Evolutionary conservation across 2,888 invertebrate species (phyloP).

Genomic region (Parochlus steinenii): DNA sequence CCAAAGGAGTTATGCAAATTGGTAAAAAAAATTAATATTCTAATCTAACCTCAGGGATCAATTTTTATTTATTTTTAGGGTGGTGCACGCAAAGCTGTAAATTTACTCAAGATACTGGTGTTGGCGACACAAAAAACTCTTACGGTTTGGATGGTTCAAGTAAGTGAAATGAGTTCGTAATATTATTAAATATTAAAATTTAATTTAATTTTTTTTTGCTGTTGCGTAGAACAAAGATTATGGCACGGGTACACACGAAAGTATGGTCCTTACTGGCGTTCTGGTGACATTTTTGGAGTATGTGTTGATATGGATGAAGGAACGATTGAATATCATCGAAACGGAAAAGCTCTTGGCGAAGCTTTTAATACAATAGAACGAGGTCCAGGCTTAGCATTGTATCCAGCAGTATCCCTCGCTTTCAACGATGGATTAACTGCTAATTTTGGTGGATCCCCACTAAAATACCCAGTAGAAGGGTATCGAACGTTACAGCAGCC

Average conservation of each 20-base stretch:
- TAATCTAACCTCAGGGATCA: too few relatives aligned
- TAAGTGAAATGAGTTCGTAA: not conserved
- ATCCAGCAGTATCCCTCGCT: slow-evolving; percentile 64
- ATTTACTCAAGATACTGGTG: slow-evolving; percentile 62
- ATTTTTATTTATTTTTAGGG: too few relatives aligned
- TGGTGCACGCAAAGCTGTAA: slow-evolving; percentile 61
- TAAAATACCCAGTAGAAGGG: slow-evolving; percentile 47
- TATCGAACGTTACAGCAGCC: slow-evolving; percentile 48
- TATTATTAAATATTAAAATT: not conserved
- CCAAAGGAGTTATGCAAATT: slow-evolving; percentile 76
- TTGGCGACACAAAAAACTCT: slow-evolving; percentile 60
- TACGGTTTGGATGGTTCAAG: slow-evolving; percentile 54
- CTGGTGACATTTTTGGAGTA: slow-evolving; percentile 67
- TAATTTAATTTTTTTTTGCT: not conserved
- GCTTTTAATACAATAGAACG: slow-evolving; percentile 55
- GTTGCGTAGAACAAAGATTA: slow-evolving; percentile 22
- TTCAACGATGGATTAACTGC: slow-evolving; percentile 58
- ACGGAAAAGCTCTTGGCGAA: slow-evolving; percentile 55
- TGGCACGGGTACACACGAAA: slow-evolving; percentile 30
- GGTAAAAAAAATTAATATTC: too few relatives aligned
- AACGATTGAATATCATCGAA: slow-evolving; percentile 47
- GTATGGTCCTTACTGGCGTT: slow-evolving; percentile 61
- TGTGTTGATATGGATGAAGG: slow-evolving; percentile 58
- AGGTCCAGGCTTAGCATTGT: slow-evolving; percentile 59
- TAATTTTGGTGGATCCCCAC: slow-evolving; percentile 58